These are phyloP conservation scores for Donacobius atricapilla DNA, from an alignment of 2,113 vertebrate species.

Conservation along the genomic window DNA sequence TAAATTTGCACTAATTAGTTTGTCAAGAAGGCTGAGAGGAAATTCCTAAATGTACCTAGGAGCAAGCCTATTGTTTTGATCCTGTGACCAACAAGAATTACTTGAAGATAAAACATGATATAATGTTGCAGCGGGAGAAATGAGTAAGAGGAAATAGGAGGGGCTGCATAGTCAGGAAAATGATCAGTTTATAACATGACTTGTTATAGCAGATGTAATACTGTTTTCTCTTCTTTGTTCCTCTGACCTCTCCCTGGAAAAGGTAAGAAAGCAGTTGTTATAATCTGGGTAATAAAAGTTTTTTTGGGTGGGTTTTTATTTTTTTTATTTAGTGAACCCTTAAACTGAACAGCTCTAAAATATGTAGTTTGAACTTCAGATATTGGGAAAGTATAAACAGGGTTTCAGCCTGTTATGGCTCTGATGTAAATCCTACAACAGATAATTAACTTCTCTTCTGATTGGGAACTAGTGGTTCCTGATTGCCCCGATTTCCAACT, in stretches of 20 bases:
- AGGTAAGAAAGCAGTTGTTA: background rate
- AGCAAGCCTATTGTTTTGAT: constrained; percentile 55
- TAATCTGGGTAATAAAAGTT: background rate
- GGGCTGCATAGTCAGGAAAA: background rate
- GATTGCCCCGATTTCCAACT: background rate
- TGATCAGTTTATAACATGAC: background rate
- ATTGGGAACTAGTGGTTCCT: background rate
- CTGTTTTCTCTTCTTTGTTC: background rate
- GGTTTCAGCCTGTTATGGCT: background rate
- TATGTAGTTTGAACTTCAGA: background rate
- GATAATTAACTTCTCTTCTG: background rate
- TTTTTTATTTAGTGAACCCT: background rate
- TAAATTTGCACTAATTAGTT: background rate
- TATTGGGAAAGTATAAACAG: background rate
- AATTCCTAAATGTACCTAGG: constrained; percentile 1
- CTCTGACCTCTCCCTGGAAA: background rate
- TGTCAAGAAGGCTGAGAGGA: constrained; percentile 7
- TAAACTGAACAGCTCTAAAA: background rate
- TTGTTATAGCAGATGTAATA: background rate
- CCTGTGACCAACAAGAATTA: background rate
- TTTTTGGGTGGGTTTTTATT: background rate
- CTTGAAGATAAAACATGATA: background rate
- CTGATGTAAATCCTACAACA: background rate
- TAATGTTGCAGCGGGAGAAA: background rate
- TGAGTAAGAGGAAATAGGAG: constrained; percentile 55